phyloP scores from a whole-genome alignment of 2,888 invertebrate genomes.

The Drosophila flavopinicola region DNA sequence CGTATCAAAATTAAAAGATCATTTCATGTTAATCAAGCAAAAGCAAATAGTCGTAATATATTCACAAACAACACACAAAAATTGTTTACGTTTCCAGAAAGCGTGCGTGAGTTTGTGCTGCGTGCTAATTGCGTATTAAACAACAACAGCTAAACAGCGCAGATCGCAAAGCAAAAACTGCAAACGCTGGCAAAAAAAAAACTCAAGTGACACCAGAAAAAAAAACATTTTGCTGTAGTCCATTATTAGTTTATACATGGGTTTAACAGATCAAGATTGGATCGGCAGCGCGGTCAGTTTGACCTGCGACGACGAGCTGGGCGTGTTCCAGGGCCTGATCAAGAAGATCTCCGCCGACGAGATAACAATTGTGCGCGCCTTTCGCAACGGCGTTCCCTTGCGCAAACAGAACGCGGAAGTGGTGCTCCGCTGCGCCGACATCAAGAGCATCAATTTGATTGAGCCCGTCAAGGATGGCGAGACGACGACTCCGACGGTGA shows the following conservation, averaged over 20 bases:
- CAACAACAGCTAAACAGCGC: slow-evolving; percentile 56
- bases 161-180: slow-evolving; percentile 53
- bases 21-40: slow-evolving; percentile 21
- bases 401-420: slow-evolving; percentile 86
- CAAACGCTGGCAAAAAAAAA: slow-evolving; percentile 58
- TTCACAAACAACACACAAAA: background rate
- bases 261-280: slow-evolving; percentile 80
- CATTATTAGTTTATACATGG: slow-evolving; percentile 55
- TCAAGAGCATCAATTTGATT: slow-evolving; percentile 90
- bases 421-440: slow-evolving; percentile 85
- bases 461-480: slow-evolving; percentile 86
- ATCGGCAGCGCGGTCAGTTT: slow-evolving; percentile 93
- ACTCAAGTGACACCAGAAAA: slow-evolving; percentile 8
- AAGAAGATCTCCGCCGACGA: slow-evolving; percentile 89
- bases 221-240: slow-evolving; percentile 19
- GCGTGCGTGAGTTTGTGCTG: slow-evolving; percentile 35
- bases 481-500: slow-evolving; percentile 79
- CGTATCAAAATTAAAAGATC: slow-evolving; percentile 26
- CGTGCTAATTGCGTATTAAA: slow-evolving; percentile 76
- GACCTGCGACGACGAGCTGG: slow-evolving; percentile 90
- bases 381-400: slow-evolving; percentile 89
- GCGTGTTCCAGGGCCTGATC: slow-evolving; percentile 92
- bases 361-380: slow-evolving; percentile 91
- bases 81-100: slow-evolving; percentile 8
- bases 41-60: slow-evolving; percentile 9